Evolutionary conservation across 2,888 invertebrate species (phyloP), one percentile per base, ranked within the genome.

Genomic region (Trachelus tabidus): DNA sequence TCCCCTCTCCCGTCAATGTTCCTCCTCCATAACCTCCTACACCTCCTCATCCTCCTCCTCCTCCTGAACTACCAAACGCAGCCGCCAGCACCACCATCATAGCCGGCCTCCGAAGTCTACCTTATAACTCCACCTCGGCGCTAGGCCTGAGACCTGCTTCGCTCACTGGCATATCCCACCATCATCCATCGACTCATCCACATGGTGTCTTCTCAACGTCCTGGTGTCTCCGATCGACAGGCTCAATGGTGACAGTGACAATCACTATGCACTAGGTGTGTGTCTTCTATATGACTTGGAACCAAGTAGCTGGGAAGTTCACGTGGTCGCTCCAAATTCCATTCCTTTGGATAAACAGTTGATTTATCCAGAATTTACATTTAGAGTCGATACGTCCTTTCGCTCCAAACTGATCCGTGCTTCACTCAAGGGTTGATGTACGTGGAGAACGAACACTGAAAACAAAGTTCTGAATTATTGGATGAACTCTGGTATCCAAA

Each of bases 11-110:
- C 71, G 71, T 9, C 23, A 0, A 71, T 12, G 73, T 75, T 73
- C 73, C 34, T 77, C 75, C 78, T 75, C 77, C 80, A 73, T 78
- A 56, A 78, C 79, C 81, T 79, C 79, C 78, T 78, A 77, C 77
- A 77, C 77, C 68, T 75, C 74, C 56, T 73, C 75, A 11, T 12
- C 69, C 3, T 12, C 69, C 69, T 33, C 71, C 33, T 71, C 71
- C 71, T 23, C 56, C 23, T 9, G 56, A 9, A 56, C 56, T 56
- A 56, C 56, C 56, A 56, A 56, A 56, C 56, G 56, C 56, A 56
- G 56, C 56, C 56, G 23, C 56, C 56, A 23, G 56, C 56, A 56
- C 56, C 56, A 56, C 56, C 56, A 56, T 56, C 56, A 56, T 56
- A 56, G 56, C 56, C 56, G 56, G 56, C 56, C 56, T 56, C 56